Conservation (phyloP, 2,797 vertebrate species). For the Sebastolobus altivelis region DNA sequence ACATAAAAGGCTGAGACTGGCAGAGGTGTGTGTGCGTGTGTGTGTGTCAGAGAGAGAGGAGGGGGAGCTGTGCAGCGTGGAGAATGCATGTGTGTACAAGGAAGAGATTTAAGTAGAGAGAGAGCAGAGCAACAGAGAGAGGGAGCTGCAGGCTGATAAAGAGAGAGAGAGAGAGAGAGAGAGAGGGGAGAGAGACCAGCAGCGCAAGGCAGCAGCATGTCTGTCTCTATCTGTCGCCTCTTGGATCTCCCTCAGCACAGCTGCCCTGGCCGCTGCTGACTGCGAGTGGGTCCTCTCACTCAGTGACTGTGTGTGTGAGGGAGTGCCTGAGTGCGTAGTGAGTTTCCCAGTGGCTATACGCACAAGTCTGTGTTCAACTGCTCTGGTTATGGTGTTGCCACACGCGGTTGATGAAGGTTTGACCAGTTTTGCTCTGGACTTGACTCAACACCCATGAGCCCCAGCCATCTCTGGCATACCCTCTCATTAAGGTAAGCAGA, state of each 20-base stretch:
- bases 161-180: conserved; percentile 15
- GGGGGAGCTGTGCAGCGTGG: conserved; percentile 33
- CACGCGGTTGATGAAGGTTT: conserved; percentile 56
- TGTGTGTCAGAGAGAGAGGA: conserved; percentile 3
- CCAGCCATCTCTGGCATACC: conserved; percentile 64
- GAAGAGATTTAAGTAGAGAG: conserved; percentile 60
- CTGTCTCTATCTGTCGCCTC: conserved; percentile 58
- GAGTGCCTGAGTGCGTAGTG: conserved; percentile 35
- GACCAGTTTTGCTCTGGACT: conserved; percentile 56
- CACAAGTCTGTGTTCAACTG: conserved; percentile 25
- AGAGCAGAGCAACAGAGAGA: conserved; percentile 47
- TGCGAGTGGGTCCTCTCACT: conserved; percentile 33
- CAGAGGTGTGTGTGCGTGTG: conserved; percentile 16
- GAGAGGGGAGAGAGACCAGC: conserved; percentile 55
- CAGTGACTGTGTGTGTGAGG: conserved; percentile 29
- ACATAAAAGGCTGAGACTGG: conserved; percentile 33
- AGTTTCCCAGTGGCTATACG: conserved; percentile 35
- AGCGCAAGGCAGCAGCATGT: conserved; percentile 49
- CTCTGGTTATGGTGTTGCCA: conserved; percentile 35
- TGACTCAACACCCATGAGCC: conserved; percentile 66
- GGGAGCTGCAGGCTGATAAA: conserved; percentile 44
- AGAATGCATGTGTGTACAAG: conserved; percentile 56
- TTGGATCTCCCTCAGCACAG: conserved; percentile 63
- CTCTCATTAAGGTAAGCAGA: conserved; percentile 76
- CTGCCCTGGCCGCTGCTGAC: conserved; percentile 53